Evolutionary conservation across 2,797 vertebrate species (phyloP).

Genomic region (Sparidentex hasta): DNA sequence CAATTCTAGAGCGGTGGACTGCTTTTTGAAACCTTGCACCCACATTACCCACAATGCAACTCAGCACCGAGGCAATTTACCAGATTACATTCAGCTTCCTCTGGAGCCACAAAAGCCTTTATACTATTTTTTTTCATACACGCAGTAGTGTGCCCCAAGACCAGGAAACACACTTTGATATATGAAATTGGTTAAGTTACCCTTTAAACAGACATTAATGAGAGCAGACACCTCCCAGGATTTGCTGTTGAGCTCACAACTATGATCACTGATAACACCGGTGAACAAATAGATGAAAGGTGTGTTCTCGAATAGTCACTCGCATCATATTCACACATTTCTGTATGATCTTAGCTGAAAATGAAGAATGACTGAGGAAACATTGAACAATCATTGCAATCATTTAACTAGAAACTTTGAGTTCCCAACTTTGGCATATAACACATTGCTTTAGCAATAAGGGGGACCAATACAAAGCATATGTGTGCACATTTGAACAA

Average conservation of each 20-base stretch:
- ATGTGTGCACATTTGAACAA: background rate
- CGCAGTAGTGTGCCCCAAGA: no score
- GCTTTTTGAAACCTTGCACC: no score
- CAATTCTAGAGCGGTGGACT: no score
- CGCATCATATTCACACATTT: background rate
- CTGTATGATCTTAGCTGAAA: conserved; percentile 4
- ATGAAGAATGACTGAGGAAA: background rate
- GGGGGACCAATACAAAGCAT: conserved; percentile 5
- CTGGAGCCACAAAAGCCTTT: no score
- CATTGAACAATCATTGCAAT: no score
- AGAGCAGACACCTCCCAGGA: background rate
- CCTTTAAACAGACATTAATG: background rate
- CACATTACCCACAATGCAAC: no score
- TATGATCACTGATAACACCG: background rate
- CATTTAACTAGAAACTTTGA: background rate
- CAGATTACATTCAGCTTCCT: no score
- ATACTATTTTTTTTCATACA: no score
- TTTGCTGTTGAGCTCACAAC: background rate
- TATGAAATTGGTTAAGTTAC: no score
- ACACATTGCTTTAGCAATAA: background rate
- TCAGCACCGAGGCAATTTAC: no score
- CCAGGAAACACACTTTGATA: no score
- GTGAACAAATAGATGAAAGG: conserved; percentile 3
- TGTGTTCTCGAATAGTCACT: conserved; percentile 1
- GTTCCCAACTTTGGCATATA: background rate